Percentiles rank a stretch among this genome's conserved stretches.
Evolutionary conservation across 2,113 vertebrate genomes (phyloP).

Genomic region (Peromyscus polionotus): DNA sequence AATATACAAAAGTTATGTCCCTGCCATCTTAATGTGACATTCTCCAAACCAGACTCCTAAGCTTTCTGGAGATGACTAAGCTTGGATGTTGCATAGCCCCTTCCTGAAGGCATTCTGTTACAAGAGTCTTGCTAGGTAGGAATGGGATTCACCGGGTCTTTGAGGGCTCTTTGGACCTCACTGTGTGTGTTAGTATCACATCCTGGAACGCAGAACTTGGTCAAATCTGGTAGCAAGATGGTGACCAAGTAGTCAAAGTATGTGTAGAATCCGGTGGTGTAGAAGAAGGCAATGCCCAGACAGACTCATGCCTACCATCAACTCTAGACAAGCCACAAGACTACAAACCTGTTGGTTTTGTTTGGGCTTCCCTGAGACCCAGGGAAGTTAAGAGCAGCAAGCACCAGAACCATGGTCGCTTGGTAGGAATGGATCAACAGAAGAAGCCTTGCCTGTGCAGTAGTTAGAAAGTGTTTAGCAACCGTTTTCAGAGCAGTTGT

Average conservation of each 20-base stretch:
- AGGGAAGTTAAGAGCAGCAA: constrained; percentile 60
- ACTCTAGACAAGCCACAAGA: constrained; percentile 68
- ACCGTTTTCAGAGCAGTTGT: constrained; percentile 54
- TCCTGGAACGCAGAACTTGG: constrained; percentile 54
- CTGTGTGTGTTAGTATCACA: constrained; percentile 52
- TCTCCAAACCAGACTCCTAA: constrained; percentile 44
- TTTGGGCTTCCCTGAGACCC: constrained; percentile 75
- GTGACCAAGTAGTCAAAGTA: constrained; percentile 68
- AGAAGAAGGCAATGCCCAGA: constrained; percentile 56
- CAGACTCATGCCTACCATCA: constrained; percentile 53
- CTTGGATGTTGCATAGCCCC: background rate
- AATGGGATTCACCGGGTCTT: constrained; percentile 38
- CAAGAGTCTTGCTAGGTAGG: constrained; percentile 32
- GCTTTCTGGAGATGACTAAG: constrained; percentile 53
- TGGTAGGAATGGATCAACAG: constrained; percentile 27
- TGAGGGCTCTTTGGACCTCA: constrained; percentile 39
- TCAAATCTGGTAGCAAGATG: constrained; percentile 79
- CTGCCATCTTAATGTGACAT: constrained; percentile 56
- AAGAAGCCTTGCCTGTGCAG: constrained; percentile 11
- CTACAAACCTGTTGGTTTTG: constrained; percentile 79
- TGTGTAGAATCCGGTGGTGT: constrained; percentile 57
- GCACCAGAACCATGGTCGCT: constrained; percentile 43
- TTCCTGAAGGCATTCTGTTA: constrained; percentile 8
- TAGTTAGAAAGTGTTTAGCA: constrained; percentile 4
- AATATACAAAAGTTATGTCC: constrained; percentile 65